Percentiles rank a stretch among this genome's conserved stretches.
phyloP scores from a whole-genome alignment of 2,888 invertebrate species.

The Acrobasis suavella region DNA sequence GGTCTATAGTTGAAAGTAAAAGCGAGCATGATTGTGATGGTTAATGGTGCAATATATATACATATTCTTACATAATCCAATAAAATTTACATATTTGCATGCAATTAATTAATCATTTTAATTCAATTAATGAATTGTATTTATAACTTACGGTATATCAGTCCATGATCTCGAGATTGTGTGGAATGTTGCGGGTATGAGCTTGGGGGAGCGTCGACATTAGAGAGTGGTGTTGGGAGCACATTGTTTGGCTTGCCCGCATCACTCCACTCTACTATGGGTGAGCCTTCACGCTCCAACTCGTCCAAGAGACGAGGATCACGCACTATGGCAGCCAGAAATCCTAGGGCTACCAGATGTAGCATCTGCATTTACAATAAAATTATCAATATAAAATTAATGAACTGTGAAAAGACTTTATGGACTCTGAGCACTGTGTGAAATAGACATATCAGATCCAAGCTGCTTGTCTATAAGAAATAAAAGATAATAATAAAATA shows the following conservation, averaged over 20 bases:
- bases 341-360: constrained; percentile 88
- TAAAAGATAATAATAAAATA: no score
- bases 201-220: constrained; percentile 84
- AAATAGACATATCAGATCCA: no score
- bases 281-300: constrained; percentile 78
- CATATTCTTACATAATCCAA: no score
- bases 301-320: constrained; percentile 87
- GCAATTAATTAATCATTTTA: no score
- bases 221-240: constrained; percentile 88
- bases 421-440: no score
- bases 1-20: no score
- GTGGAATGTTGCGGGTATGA: constrained; percentile 74
- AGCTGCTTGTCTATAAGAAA: no score
- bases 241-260: constrained; percentile 61
- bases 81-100: no score
- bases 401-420: no score
- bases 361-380: constrained; percentile 80
- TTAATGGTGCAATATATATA: no score
- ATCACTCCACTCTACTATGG: constrained; percentile 62
- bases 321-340: constrained; percentile 88
- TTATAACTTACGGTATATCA: constrained; percentile 84
- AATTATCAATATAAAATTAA: neutral
- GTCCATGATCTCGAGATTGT: constrained; percentile 81
- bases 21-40: no score
- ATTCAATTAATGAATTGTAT: no score